These are phyloP conservation scores for Tetramorium parvispinum DNA, from an alignment of 1,140 invertebrate species.

Conservation along the genomic window DNA sequence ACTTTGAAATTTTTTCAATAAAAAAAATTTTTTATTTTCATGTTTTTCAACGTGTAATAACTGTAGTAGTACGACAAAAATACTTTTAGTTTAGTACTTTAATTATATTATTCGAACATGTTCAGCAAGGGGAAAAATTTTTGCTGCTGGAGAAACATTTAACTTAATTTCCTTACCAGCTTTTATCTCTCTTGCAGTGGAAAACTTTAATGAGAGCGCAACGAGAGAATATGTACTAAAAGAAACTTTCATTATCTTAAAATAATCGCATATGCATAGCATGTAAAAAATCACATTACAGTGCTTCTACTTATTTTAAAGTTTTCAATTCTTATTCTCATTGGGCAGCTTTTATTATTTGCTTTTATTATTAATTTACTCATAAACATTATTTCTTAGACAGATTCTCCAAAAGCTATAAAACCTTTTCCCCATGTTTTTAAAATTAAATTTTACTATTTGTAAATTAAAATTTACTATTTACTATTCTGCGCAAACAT, in stretches of 20 bases:
- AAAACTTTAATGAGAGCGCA: constrained; percentile 58
- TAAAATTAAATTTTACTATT: constrained; percentile 4
- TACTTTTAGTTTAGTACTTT: constrained; percentile 23
- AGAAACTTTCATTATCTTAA: constrained; percentile 55
- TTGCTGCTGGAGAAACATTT: constrained; percentile 39
- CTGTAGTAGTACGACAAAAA: constrained; percentile 27
- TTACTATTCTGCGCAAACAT: neutral
- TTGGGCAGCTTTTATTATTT: no score
- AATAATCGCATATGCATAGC: constrained; percentile 34
- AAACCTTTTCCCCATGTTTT: neutral
- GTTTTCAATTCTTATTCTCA: constrained; percentile 6
- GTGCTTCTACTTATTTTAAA: neutral
- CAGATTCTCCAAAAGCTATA: neutral
- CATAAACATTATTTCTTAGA: neutral
- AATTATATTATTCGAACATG: constrained; percentile 47
- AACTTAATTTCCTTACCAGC: constrained; percentile 58
- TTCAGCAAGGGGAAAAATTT: constrained; percentile 50
- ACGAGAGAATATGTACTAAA: constrained; percentile 47
- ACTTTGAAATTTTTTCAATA: constrained; percentile 7
- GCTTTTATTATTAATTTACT: constrained; percentile 14
- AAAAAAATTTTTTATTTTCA: constrained; percentile 13
- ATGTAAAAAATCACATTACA: neutral
- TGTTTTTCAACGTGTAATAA: constrained; percentile 30
- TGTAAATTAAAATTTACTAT: no score
- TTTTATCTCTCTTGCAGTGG: constrained; percentile 56